phyloP scores from a whole-genome alignment of 1,140 invertebrate species.

The Mycetomoellerius zeteki region DNA sequence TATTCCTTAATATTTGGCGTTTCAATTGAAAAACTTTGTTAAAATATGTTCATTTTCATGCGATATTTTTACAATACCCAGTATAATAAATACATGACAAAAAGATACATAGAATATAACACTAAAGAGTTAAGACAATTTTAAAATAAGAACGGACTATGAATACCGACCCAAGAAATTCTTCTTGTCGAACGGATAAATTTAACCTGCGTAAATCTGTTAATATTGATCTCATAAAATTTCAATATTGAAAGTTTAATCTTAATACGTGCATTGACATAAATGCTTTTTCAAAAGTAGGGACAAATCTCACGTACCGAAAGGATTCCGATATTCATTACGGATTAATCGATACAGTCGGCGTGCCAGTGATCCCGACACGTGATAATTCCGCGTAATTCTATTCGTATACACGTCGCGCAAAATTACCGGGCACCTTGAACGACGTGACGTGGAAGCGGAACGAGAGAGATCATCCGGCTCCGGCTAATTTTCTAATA shows the following conservation, averaged over 20 bases:
- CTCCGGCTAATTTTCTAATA: conserved; percentile 61
- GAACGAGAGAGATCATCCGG: conserved; percentile 59
- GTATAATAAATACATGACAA: too few relatives aligned
- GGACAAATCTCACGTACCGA: not conserved
- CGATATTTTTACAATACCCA: too few relatives aligned
- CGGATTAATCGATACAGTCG: conserved; percentile 43
- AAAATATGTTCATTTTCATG: too few relatives aligned
- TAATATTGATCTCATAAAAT: not conserved
- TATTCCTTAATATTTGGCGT: too few relatives aligned
- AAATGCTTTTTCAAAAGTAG: not conserved
- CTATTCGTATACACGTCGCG: conserved; percentile 52
- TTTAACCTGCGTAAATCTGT: not conserved
- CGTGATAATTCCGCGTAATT: conserved; percentile 58
- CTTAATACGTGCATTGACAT: not conserved
- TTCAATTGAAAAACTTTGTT: too few relatives aligned
- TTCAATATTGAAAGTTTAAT: not conserved
- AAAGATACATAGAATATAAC: too few relatives aligned
- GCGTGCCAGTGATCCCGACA: conserved; percentile 20
- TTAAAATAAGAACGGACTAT: too few relatives aligned
- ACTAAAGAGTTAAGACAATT: too few relatives aligned
- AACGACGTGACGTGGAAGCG: conserved; percentile 56
- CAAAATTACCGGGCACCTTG: conserved; percentile 47
- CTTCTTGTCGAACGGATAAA: not conserved
- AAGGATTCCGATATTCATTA: conserved; percentile 27
- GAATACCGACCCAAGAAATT: not conserved